Conservation (phyloP, 2,113 vertebrate species). For the Phalacrocorax carbo region DNA sequence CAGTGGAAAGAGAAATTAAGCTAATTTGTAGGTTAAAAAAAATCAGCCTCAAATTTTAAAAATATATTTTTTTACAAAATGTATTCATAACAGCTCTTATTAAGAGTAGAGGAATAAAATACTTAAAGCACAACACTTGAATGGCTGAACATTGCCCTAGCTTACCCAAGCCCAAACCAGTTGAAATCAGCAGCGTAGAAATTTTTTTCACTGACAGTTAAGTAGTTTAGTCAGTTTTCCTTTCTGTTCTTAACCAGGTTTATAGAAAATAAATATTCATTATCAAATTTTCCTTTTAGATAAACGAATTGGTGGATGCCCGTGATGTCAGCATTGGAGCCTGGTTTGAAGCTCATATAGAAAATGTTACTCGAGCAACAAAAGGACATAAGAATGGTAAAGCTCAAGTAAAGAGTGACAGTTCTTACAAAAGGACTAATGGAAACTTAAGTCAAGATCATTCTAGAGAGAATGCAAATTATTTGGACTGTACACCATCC, state of each 20-base stretch:
- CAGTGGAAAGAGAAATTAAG: background rate
- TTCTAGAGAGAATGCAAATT: slow-evolving; percentile 80
- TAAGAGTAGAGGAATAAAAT: background rate
- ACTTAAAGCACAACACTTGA: background rate
- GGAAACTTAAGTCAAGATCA: slow-evolving; percentile 80
- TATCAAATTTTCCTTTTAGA: slow-evolving; percentile 76
- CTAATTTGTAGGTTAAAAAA: background rate
- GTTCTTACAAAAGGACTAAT: slow-evolving; percentile 86
- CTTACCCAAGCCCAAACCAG: background rate
- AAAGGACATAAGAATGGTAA: slow-evolving; percentile 82
- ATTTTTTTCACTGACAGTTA: background rate
- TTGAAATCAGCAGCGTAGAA: background rate
- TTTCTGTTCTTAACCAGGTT: background rate
- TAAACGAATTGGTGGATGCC: slow-evolving; percentile 95
- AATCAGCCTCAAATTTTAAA: background rate
- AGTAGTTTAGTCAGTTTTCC: background rate
- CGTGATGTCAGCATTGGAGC: slow-evolving; percentile 89
- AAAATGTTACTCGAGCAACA: slow-evolving; percentile 81
- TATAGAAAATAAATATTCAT: slow-evolving; percentile 32
- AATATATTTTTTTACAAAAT: background rate
- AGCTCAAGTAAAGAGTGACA: slow-evolving; percentile 80
- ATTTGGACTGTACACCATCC: slow-evolving; percentile 83
- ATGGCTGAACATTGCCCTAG: background rate
- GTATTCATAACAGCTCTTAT: background rate
- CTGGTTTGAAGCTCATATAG: slow-evolving; percentile 93